phyloP scores from a whole-genome alignment of 1,140 invertebrate genomes.

The Glossosoma conforme region DNA sequence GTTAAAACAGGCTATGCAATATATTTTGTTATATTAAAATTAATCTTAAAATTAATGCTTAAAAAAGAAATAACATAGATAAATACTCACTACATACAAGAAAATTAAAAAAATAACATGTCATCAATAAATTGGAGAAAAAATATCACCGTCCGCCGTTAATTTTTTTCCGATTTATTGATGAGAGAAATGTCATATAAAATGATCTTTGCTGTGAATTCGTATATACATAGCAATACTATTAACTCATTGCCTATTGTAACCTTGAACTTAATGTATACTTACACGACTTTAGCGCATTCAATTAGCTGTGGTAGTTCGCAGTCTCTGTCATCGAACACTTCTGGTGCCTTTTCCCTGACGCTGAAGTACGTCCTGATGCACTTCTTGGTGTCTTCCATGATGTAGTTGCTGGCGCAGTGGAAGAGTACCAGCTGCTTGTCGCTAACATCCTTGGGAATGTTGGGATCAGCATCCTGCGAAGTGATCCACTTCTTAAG shows the following conservation, averaged over 20 bases:
- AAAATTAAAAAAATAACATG: not conserved
- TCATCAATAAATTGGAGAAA: not conserved
- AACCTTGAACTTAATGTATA: not conserved
- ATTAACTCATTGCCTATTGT: not conserved
- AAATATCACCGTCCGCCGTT: not conserved
- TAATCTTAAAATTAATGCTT: no score
- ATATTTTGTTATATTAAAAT: no score
- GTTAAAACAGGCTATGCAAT: no score
- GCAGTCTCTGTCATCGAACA: conserved; percentile 52
- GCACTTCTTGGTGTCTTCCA: conserved; percentile 52
- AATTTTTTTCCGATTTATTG: no score
- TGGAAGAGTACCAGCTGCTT: conserved; percentile 55
- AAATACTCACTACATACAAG: no score
- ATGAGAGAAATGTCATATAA: not conserved
- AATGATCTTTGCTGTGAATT: not conserved
- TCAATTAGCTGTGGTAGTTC: conserved; percentile 36
- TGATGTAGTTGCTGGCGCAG: conserved; percentile 54
- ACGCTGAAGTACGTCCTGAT: conserved; percentile 55
- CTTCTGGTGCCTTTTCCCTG: conserved; percentile 52
- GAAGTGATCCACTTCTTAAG: conserved; percentile 17
- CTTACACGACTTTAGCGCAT: conserved; percentile 33
- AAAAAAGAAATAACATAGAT: no score
- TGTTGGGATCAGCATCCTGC: conserved; percentile 14
- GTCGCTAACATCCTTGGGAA: conserved; percentile 46
- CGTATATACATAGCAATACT: not conserved